Base-by-base conservation (phyloP, 2,797 vertebrate genomes). In the Cichlasoma orientale region DNA sequence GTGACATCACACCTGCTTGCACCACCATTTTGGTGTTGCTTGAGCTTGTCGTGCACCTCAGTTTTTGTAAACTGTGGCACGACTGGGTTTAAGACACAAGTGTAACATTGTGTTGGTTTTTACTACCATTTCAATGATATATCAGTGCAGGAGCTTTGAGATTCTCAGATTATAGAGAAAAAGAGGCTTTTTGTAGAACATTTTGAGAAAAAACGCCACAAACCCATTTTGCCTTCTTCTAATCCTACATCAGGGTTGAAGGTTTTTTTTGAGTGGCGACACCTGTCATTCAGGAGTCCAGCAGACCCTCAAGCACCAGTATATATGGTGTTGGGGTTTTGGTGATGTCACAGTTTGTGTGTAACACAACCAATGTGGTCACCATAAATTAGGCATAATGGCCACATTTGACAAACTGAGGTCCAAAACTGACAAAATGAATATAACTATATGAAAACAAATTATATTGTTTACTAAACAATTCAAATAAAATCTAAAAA, bases 371-470 rank as follows among this genome's bases (percentile, higher is more conserved):
- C 41, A 5, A 5, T 16, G 4, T 4, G 13, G 13, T 47, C 44
- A 47, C 44, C 2, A 25, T 63, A 2, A 16, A 33, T 36, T 44
- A 54, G 7, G 52, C 25, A 29, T 63, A 38, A 33, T 72, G 54
- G 75, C 53, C 75, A 75, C 70, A 75, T 82, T 47, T 47, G 14
- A 7, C 2, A 3, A 50, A 23, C 33, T 58, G 75, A 31, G 77
- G 29, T 59, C 19, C 21, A n/a, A 79, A 79, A 44, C 58, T 75
- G 50, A 66, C 33, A n/a, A 54, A 77, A 75, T 55, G 6, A 18
- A 18, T 16, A 18, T 29, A 2, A 68, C 50, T 68, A 47, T 13
- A n/a, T 68, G 61, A 27, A 21, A 66, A 29, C 61, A 47, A 0
- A 66, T 47, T 2, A 5, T 16, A 18, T 6, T 47, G 44, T 6